Conservation (phyloP, 2,113 vertebrate genomes). For the Eleginops maclovinus region DNA sequence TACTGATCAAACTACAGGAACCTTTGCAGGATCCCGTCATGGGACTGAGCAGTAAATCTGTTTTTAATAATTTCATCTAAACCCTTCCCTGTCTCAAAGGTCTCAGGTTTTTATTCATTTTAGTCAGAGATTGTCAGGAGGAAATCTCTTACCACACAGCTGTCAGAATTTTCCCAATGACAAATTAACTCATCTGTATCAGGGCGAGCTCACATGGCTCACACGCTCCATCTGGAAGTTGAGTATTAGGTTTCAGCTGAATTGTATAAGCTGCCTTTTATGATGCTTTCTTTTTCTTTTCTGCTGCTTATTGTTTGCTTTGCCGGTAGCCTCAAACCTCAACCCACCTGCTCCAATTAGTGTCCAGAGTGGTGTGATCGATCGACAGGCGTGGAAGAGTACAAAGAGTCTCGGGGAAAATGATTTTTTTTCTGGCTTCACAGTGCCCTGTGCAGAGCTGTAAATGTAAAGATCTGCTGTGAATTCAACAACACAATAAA, state of each 20-base stretch:
- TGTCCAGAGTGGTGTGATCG: constrained; percentile 6
- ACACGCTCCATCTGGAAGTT: constrained; percentile 1
- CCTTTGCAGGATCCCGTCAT: constrained; percentile 9
- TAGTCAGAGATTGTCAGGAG: constrained; percentile 32
- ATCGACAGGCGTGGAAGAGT: constrained; percentile 14
- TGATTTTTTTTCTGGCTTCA: constrained; percentile 16
- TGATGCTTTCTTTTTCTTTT: constrained; percentile 8
- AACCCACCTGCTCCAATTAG: constrained; percentile 17
- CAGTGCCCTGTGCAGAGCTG: not conserved
- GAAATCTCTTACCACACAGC: constrained; percentile 32
- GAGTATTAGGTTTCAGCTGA: constrained; percentile 46
- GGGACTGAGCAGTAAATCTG: constrained; percentile 14
- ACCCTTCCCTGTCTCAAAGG: constrained; percentile 8
- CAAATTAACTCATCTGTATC: constrained; percentile 39
- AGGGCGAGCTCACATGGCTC: constrained; percentile 7
- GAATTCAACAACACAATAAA: not conserved
- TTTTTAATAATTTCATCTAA: constrained; percentile 42
- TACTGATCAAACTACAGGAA: constrained; percentile 1
- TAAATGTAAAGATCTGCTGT: constrained; percentile 17
- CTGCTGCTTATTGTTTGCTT: constrained; percentile 37
- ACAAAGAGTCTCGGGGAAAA: constrained; percentile 1
- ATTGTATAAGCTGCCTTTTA: constrained; percentile 28
- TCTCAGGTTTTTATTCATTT: constrained; percentile 37
- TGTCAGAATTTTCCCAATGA: constrained; percentile 40
- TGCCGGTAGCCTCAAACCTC: constrained; percentile 13